Percentiles rank a stretch among this genome's conserved stretches.
Conservation (phyloP, 1,140 invertebrate genomes). For the Nebria ingens region DNA sequence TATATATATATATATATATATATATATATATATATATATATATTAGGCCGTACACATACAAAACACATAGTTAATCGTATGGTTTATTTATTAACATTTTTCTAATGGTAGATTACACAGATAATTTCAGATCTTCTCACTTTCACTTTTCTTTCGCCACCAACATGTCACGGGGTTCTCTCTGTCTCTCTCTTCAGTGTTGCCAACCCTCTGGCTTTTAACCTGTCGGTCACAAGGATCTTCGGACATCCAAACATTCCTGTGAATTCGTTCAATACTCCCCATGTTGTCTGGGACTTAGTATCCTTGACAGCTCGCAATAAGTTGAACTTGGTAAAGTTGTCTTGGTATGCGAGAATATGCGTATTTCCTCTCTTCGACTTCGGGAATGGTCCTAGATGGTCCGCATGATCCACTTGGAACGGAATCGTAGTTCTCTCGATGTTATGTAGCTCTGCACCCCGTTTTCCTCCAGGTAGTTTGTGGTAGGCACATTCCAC, state of each 20-base stretch:
- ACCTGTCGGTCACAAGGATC: conserved; percentile 21
- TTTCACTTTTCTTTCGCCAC: too few relatives aligned
- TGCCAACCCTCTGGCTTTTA: background rate
- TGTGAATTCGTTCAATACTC: conserved; percentile 14
- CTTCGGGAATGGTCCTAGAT: background rate
- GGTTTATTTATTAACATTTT: too few relatives aligned
- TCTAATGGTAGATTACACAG: too few relatives aligned
- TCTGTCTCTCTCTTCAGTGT: too few relatives aligned
- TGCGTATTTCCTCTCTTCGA: background rate
- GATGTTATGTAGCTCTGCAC: background rate
- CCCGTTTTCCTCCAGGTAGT: background rate
- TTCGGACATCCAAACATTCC: conserved; percentile 19
- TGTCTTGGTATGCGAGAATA: background rate
- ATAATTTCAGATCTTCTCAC: too few relatives aligned
- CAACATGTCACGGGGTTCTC: too few relatives aligned
- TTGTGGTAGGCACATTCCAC: background rate
- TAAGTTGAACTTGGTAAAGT: background rate
- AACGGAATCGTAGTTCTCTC: background rate
- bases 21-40: too few relatives aligned
- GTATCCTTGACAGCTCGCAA: background rate
- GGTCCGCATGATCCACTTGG: background rate
- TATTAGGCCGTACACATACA: too few relatives aligned
- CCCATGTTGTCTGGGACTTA: background rate
- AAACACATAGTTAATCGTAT: too few relatives aligned
- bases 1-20: too few relatives aligned